Base-by-base conservation (phyloP, 2,113 vertebrate species). In the Engraulis encrasicolus region DNA sequence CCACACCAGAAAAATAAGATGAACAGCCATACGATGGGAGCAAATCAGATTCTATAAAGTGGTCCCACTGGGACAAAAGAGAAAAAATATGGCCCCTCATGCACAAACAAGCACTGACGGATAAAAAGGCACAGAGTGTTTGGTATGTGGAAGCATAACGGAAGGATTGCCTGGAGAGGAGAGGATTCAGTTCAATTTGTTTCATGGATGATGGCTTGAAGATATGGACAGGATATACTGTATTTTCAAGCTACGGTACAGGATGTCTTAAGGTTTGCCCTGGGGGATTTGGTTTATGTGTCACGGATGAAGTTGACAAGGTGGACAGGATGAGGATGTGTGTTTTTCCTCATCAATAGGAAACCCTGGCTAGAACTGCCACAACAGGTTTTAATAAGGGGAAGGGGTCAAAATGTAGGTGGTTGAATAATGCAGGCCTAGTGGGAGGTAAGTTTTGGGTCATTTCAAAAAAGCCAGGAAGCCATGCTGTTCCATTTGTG, bases 1-100 rank as follows among this genome's bases (percentile, higher is more conserved):
- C 58, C 23, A 14, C 23, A 12, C 9, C 23, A 31, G 58, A 66
- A 6, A 66, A 66, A 66, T 31, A 66, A 66, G 58, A 66, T 27
- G 23, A 31, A 66, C 58, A 66, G 23, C 58, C 58, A 1, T 66
- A 66, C 11, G 58, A 31, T 31, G 58, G 23, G 23, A 31, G 27
- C 58, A 31, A 66, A 66, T 66, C 58, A 66, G 31, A 66, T 66
- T 66, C 23, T 31, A 27, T 66, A 66, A 66, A 66, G 58, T 66
- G 58, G 58, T 66, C 58, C 58, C 58, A 66, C 54, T n/a, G 54
- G 54, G 54, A 23, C 20, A 20, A 20, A n/a, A 7, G 6, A 23
- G 23, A 58, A 58, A 45, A 45, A 9, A 9, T 45, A 45, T 45
- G 9, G 40, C 40, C 40, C 54, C 19, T 58, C 54, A 20, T n/a